Evolutionary conservation across 2,113 vertebrate species (phyloP).

Genomic region (Tachysurus vachellii): DNA sequence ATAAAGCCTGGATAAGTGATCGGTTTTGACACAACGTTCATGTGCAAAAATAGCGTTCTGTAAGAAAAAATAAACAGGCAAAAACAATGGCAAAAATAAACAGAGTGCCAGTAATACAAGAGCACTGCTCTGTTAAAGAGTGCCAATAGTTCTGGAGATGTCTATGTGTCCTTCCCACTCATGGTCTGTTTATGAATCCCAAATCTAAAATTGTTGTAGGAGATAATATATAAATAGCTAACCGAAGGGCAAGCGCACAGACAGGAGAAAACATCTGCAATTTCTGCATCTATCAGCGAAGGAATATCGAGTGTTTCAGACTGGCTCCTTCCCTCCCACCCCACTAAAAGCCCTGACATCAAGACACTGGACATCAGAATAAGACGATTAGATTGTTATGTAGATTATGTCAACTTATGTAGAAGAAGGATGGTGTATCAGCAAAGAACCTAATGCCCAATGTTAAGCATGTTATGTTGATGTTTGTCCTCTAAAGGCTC

Average conservation of each 20-base stretch:
- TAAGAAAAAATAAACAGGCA: neutral
- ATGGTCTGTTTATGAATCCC: conserved; percentile 1
- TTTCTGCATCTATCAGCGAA: neutral
- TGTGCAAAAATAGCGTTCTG: neutral
- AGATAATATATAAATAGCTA: neutral
- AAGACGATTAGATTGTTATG: neutral
- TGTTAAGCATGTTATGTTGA: neutral
- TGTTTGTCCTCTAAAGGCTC: neutral
- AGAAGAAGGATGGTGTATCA: neutral
- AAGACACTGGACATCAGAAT: neutral
- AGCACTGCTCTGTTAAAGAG: neutral
- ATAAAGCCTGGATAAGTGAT: neutral
- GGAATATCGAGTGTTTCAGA: neutral
- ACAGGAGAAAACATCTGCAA: neutral
- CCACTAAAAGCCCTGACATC: neutral
- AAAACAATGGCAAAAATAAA: neutral
- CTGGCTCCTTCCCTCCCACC: neutral
- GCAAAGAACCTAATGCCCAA: neutral
- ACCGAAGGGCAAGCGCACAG: neutral
- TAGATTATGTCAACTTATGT: neutral
- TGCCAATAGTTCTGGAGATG: neutral
- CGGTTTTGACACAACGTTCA: neutral
- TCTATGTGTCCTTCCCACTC: neutral
- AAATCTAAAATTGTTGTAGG: neutral
- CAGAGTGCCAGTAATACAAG: neutral